Percentiles rank a stretch among this genome's conserved stretches.
Conservation (phyloP, 2,797 vertebrate species). For the Dipus sagitta region DNA sequence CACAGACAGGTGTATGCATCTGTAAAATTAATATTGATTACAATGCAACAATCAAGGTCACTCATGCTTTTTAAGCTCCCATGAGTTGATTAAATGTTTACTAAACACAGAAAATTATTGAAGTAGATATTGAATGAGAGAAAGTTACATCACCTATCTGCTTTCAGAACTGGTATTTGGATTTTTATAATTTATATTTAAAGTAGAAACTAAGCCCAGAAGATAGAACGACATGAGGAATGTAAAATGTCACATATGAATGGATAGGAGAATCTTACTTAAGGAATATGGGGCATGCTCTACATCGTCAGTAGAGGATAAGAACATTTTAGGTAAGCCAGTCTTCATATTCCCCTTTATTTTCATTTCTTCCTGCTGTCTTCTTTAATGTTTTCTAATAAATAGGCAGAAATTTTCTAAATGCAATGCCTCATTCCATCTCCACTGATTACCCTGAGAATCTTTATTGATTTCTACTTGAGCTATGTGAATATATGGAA, state of each 20-base stretch:
- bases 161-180: not conserved
- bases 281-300: not conserved
- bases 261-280: not conserved
- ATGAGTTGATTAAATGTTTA: not conserved
- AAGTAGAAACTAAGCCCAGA: not conserved
- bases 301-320: not conserved
- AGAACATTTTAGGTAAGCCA: not conserved
- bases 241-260: not conserved
- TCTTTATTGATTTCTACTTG: not conserved
- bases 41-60: not conserved
- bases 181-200: not conserved
- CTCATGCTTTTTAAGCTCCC: not conserved
- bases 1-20: not conserved
- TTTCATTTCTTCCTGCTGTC: not conserved
- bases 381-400: not conserved
- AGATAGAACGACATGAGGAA: not conserved
- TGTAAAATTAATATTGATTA: not conserved
- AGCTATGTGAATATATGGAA: not conserved
- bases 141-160: not conserved
- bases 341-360: not conserved
- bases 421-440: not conserved
- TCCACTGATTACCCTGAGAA: not conserved
- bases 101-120: not conserved
- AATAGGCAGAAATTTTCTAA: not conserved
- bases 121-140: not conserved